Base-by-base conservation (phyloP, 2,113 vertebrate species). In the Microcebus murinus region DNA sequence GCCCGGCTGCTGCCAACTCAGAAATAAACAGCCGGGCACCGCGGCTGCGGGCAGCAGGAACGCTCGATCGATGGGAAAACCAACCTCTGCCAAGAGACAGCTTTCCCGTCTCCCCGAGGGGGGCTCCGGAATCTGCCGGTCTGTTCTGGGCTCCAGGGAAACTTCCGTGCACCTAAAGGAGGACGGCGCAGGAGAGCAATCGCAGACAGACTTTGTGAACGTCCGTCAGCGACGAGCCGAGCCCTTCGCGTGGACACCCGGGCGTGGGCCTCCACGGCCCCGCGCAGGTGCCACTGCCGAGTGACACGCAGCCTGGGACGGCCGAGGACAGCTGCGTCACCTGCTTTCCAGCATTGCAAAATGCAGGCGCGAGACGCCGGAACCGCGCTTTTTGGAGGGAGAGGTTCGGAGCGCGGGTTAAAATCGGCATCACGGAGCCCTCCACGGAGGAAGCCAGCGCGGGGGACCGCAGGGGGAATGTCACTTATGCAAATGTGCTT, bases 211-310 rank as follows among this genome's bases (percentile, higher is more conserved):
- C 93, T 82, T 96, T 81, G 74, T 67, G 67, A 29, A 94, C 25
- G 9, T 63, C 68, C 0, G 4, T 70, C 45, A 8, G 45, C 8
- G 85, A 87, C 18, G 45, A 94, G 95, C 63, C 11, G 70, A 90
- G 45, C 27, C 0, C 2, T 97, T 87, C 86, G 59, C 90, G 91
- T 65, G 2, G 9, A 93, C 55, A 71, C 8, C 2, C 7, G 82
- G 88, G 79, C 96, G 86, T 88, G 68, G 94, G 96, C 61, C 97
- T 92, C 96, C 74, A 36, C 45, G 71, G 94, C 20, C 71, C 88
- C 94, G 42, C 42, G 25, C 48, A 94, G 21, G 13, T 86, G 87
- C 70, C 94, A 9, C 39, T 27, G 63, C 97, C 90, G 96, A 88
- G 92, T 97, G 91, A 96, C 39, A 50, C 31, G 3, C 18, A 80